phyloP scores from a whole-genome alignment of 2,113 vertebrate species.

The Xenopus tropicalis region DNA sequence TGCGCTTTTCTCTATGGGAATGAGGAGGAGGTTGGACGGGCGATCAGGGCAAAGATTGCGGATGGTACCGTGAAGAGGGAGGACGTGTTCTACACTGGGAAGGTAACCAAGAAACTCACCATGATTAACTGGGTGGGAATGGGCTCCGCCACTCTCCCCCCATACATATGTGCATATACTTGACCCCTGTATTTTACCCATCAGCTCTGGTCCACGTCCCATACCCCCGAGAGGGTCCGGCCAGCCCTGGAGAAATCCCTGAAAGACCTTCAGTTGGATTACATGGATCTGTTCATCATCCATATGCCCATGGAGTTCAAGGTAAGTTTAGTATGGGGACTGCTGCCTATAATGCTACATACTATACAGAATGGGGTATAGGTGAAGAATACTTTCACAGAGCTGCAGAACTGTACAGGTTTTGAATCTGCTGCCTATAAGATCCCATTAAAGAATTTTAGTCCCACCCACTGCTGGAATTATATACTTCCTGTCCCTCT shows the following conservation, averaged over 20 bases:
- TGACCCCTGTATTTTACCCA: too few species aligned
- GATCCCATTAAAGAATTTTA: too few species aligned
- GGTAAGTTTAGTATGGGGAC: too few species aligned
- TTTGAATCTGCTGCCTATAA: background rate
- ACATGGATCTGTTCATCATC: slow-evolving; percentile 76
- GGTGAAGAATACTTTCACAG: background rate
- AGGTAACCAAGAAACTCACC: too few species aligned
- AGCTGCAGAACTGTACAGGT: background rate
- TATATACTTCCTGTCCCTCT: too few species aligned
- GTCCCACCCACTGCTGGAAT: too few species aligned
- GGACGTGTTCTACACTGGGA: slow-evolving; percentile 44
- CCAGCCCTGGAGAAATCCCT: slow-evolving; percentile 64
- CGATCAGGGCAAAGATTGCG: slow-evolving; percentile 64
- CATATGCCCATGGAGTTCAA: slow-evolving; percentile 78
- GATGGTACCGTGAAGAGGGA: slow-evolving; percentile 31
- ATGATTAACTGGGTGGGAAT: too few species aligned
- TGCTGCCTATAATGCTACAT: too few species aligned
- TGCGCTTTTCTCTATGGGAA: slow-evolving; percentile 49
- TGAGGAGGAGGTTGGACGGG: slow-evolving; percentile 70
- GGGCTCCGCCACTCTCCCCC: background rate
- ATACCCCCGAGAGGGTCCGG: slow-evolving; percentile 66
- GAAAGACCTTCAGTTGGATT: slow-evolving; percentile 69
- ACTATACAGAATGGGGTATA: too few species aligned
- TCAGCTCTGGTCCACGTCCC: slow-evolving; percentile 75
- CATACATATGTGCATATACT: background rate